A percentile compares a stretch with the other conserved stretches of the same genome.
These are phyloP conservation scores for Elephas maximus DNA, from an alignment of 2,113 vertebrate species.

Conservation along the genomic window DNA sequence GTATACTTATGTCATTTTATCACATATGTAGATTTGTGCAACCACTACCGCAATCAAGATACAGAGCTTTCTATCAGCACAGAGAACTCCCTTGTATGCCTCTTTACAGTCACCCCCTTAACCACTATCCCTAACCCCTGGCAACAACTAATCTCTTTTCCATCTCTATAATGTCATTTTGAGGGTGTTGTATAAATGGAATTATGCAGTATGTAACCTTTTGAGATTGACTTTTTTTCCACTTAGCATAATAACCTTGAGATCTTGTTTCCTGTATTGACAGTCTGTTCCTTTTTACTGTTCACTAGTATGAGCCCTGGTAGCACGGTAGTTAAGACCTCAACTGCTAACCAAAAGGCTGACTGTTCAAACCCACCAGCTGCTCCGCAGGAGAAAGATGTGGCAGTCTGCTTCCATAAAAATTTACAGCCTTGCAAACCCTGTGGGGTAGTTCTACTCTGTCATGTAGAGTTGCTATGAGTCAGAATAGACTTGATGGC, in stretches of 20 bases:
- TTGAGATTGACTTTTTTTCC: not conserved
- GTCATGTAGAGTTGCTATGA: no score
- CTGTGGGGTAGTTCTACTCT: no score
- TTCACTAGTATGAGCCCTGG: no score
- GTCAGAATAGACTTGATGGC: no score
- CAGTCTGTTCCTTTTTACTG: not conserved
- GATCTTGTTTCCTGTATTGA: not conserved
- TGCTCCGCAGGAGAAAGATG: no score
- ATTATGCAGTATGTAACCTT: not conserved
- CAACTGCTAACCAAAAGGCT: no score
- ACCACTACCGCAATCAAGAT: not conserved
- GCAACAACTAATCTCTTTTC: not conserved
- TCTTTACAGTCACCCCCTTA: no score
- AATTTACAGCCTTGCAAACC: not conserved
- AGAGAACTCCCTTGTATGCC: not conserved
- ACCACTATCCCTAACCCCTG: no score
- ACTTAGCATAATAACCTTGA: not conserved
- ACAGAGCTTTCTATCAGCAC: not conserved
- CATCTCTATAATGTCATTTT: not conserved
- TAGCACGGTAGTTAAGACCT: no score
- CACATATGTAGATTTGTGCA: not conserved
- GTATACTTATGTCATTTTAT: not conserved
- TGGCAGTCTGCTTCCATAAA: not conserved
- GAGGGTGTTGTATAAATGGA: not conserved
- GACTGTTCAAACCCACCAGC: no score